Conservation (phyloP, 2,113 vertebrate species). For the Acanthochromis polyacanthus region DNA sequence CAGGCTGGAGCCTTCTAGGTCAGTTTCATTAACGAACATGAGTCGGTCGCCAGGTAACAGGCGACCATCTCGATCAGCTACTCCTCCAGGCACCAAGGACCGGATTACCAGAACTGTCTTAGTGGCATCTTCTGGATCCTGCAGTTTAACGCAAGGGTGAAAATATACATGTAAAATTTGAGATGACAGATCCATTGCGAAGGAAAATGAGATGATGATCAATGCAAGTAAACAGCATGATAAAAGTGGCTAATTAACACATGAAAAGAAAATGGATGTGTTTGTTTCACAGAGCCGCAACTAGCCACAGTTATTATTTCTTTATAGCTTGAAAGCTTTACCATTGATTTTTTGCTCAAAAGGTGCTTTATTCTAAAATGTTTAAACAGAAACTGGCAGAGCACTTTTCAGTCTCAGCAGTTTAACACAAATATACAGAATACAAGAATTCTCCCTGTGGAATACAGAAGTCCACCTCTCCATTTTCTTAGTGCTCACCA, state of each 20-base stretch:
- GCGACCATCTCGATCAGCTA: slow-evolving; percentile 91
- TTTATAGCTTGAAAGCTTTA: slow-evolving; percentile 3
- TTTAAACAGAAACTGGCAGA: slow-evolving; percentile 7
- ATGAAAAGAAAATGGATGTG: slow-evolving; percentile 2
- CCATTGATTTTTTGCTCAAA: slow-evolving; percentile 7
- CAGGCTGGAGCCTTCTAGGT: slow-evolving; percentile 91
- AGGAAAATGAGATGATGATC: background rate
- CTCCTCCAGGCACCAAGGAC: slow-evolving; percentile 92
- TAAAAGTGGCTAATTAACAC: background rate
- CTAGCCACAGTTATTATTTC: background rate
- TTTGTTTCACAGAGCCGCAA: background rate
- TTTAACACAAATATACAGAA: slow-evolving; percentile 17
- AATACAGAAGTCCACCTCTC: slow-evolving; percentile 17
- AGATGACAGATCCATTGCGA: background rate
- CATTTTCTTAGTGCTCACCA: slow-evolving; percentile 32
- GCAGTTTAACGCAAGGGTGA: slow-evolving; percentile 12
- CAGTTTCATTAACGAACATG: slow-evolving; percentile 92
- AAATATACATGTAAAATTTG: background rate
- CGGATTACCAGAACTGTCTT: slow-evolving; percentile 95
- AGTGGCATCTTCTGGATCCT: slow-evolving; percentile 93
- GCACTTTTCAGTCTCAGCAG: background rate
- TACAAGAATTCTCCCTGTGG: slow-evolving; percentile 3
- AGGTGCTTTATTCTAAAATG: background rate
- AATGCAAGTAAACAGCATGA: slow-evolving; percentile 9
- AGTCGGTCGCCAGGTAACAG: slow-evolving; percentile 95